Conservation (phyloP, 2,113 vertebrate genomes). For the Oophaga pumilio region DNA sequence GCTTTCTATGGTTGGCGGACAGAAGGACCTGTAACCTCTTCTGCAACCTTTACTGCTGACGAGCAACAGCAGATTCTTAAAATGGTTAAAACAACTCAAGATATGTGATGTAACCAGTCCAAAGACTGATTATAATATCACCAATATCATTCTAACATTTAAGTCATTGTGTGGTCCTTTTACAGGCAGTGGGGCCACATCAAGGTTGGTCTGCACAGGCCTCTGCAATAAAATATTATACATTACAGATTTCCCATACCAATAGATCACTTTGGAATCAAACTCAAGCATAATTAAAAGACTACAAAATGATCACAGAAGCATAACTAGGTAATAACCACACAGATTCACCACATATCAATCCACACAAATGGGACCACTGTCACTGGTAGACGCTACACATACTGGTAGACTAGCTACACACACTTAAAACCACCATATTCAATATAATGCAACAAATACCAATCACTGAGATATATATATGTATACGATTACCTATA, state of each 20-base stretch:
- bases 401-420: background rate
- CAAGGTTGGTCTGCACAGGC: background rate
- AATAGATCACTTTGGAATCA: background rate
- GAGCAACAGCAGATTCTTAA: too few relatives aligned
- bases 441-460: background rate
- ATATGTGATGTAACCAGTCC: too few relatives aligned
- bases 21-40: too few relatives aligned
- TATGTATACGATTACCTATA: slow-evolving; percentile 36
- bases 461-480: slow-evolving; percentile 12
- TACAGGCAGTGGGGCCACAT: too few relatives aligned
- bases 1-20: too few relatives aligned
- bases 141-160: too few relatives aligned
- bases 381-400: background rate
- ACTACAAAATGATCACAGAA: background rate
- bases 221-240: background rate
- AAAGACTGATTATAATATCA: too few relatives aligned
- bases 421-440: slow-evolving; percentile 11
- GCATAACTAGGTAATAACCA: background rate
- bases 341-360: background rate
- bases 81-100: too few relatives aligned
- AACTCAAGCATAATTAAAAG: background rate
- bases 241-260: background rate
- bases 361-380: background rate
- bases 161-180: too few relatives aligned
- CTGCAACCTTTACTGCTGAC: too few relatives aligned